Conservation (phyloP, 2,888 invertebrate genomes). For the Tipula lateralis region DNA sequence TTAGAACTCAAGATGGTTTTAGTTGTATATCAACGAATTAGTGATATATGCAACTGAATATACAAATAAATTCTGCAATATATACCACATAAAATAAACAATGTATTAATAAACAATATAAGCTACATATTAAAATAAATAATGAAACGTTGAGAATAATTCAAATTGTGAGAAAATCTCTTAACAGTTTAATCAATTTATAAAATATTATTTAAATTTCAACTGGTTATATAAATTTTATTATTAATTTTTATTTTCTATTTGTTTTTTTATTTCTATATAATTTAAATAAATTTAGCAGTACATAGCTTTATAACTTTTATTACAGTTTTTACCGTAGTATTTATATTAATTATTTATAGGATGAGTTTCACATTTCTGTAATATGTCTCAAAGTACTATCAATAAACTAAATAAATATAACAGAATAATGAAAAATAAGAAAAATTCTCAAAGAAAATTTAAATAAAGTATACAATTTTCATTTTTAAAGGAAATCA, state of each 20-base stretch:
- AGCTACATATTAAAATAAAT: not conserved
- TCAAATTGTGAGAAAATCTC: not conserved
- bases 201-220: not conserved
- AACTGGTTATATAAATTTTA: not conserved
- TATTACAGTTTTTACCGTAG: not conserved
- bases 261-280: not conserved
- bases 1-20: not conserved
- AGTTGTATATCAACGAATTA: not conserved
- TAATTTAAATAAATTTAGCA: not conserved
- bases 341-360: not conserved
- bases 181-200: not conserved
- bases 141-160: not conserved
- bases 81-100: not conserved
- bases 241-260: not conserved
- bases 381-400: not conserved
- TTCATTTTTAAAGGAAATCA: not conserved
- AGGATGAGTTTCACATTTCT: not conserved
- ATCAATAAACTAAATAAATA: not conserved
- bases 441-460: not conserved
- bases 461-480: not conserved
- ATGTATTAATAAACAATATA: not conserved
- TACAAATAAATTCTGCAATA: not conserved
- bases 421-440: no score
- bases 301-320: not conserved
- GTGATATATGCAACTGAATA: not conserved